These are phyloP conservation scores for Anguilla anguilla DNA, from an alignment of 2,797 vertebrate genomes.

Conservation along the genomic window DNA sequence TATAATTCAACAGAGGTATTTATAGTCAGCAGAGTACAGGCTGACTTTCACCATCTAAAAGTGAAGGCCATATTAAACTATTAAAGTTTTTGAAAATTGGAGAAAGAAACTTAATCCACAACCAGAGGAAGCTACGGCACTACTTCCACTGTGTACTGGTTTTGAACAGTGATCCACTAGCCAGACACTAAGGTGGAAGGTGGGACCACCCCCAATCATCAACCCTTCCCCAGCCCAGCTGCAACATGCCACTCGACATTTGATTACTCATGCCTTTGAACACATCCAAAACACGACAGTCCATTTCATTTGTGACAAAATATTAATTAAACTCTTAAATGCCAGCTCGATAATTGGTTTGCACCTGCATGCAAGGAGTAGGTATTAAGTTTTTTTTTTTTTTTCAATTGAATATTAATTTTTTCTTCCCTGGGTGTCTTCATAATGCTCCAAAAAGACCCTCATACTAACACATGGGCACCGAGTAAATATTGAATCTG, in stretches of 20 bases:
- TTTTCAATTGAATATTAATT: constrained; percentile 78
- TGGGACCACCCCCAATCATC: no score
- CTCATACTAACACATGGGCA: constrained; percentile 91
- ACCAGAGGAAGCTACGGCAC: not conserved
- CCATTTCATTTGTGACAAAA: constrained; percentile 83
- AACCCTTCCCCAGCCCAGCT: constrained; percentile 63
- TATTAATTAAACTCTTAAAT: constrained; percentile 97
- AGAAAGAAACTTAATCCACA: no score
- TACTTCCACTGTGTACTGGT: constrained; percentile 7
- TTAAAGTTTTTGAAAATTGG: not conserved
- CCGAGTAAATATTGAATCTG: constrained; percentile 99
- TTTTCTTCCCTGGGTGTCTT: constrained; percentile 70
- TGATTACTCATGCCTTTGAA: constrained; percentile 86
- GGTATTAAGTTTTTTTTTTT: constrained; percentile 78
- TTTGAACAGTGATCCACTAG: not conserved
- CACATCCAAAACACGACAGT: constrained; percentile 85
- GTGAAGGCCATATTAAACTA: not conserved
- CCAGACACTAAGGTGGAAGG: constrained; percentile 22
- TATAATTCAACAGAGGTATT: constrained; percentile 6
- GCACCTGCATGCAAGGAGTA: constrained; percentile 90
- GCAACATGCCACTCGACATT: constrained; percentile 70
- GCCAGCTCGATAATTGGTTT: constrained; percentile 97
- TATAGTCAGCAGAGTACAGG: not conserved
- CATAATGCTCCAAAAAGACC: constrained; percentile 84
- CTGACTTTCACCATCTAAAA: not conserved